Percentiles rank a stretch among this genome's conserved stretches.
Evolutionary conservation across 2,113 vertebrate genomes (phyloP).

Genomic region (Pomatostomus ruficeps): DNA sequence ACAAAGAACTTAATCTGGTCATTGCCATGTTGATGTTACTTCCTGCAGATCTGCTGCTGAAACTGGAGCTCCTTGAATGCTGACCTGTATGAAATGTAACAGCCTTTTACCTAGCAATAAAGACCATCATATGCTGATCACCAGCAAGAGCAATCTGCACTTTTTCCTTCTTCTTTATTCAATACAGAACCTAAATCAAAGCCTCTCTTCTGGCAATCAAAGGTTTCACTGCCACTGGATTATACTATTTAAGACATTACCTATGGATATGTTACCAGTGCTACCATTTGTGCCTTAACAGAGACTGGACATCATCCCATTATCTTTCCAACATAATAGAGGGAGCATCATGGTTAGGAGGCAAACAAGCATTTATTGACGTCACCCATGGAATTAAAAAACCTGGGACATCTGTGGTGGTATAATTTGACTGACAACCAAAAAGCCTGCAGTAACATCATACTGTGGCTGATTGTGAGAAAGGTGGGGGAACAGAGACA

Average conservation of each 20-base stretch:
- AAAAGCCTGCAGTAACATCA: neutral
- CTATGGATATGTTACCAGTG: neutral
- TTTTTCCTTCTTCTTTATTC: neutral
- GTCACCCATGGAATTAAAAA: neutral
- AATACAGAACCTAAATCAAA: neutral
- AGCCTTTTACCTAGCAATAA: neutral
- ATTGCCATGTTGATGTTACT: neutral
- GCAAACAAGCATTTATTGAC: neutral
- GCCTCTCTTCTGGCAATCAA: neutral
- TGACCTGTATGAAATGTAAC: neutral
- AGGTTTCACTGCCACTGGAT: neutral
- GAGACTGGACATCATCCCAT: neutral
- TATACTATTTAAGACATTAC: neutral
- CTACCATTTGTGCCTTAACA: neutral
- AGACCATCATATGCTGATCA: neutral
- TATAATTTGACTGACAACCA: conserved; percentile 3
- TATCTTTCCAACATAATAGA: neutral
- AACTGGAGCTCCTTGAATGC: neutral
- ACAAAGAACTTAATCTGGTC: neutral
- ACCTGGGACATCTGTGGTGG: neutral
- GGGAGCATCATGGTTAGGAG: neutral
- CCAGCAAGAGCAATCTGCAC: neutral
- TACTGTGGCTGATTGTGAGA: neutral
- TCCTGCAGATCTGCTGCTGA: neutral
- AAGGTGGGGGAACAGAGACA: neutral